Percentiles rank a stretch among this genome's conserved stretches.
Conservation (phyloP, 2,888 invertebrate species). For the Spilarctia lutea region DNA sequence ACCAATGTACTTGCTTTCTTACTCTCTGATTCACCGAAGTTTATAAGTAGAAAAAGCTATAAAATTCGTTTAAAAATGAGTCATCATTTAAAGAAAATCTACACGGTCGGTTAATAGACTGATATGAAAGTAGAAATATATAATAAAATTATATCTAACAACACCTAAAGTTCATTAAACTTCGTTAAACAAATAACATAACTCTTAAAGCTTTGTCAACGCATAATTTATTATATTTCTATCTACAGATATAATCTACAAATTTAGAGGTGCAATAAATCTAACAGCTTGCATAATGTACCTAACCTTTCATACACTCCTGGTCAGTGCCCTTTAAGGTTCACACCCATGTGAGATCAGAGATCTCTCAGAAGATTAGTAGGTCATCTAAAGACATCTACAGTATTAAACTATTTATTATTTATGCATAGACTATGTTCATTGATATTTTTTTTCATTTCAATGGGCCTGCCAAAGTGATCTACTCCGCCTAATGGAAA, state of each 20-base stretch:
- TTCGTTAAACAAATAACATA: background rate
- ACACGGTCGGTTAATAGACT: background rate
- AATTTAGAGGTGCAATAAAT: constrained; percentile 26
- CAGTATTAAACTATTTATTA: background rate
- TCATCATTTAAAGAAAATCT: too few species aligned
- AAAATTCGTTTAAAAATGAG: too few species aligned
- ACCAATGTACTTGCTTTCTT: too few species aligned
- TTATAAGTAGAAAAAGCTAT: too few species aligned
- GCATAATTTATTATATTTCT: background rate
- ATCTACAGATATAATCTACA: constrained; percentile 7
- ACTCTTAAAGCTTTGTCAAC: background rate
- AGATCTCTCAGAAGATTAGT: constrained; percentile 47
- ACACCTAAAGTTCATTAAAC: background rate
- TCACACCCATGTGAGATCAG: constrained; percentile 31
- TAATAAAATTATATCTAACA: background rate
- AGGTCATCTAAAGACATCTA: constrained; percentile 31
- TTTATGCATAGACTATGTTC: background rate
- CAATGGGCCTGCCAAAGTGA: too few species aligned
- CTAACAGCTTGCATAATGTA: constrained; percentile 40
- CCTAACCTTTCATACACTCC: constrained; percentile 41
- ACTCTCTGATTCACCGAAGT: too few species aligned
- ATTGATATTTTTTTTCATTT: background rate
- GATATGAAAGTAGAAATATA: background rate
- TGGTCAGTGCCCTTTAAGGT: constrained; percentile 56
- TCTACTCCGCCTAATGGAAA: too few species aligned